phyloP scores from a whole-genome alignment of 2,113 vertebrate genomes.

The Colius striatus region DNA sequence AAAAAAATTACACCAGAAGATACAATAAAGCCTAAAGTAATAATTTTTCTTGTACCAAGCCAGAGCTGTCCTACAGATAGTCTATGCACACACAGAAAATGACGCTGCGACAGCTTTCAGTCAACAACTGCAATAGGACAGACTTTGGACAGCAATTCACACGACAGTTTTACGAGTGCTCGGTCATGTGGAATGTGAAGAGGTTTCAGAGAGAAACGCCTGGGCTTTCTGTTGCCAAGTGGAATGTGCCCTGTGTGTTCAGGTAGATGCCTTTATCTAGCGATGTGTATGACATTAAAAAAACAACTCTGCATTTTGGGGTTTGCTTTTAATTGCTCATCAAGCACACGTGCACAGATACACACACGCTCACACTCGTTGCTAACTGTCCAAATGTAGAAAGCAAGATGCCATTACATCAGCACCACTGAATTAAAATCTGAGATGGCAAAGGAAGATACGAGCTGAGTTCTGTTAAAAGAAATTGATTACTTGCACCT shows the following conservation, averaged over 20 bases:
- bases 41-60: background rate
- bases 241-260: background rate
- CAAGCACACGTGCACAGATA: background rate
- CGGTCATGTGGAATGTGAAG: constrained; percentile 25
- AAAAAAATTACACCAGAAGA: background rate
- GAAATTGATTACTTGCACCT: background rate
- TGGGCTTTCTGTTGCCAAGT: background rate
- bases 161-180: background rate
- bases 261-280: background rate
- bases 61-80: background rate
- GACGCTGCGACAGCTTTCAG: background rate
- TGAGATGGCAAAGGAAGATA: background rate
- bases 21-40: background rate
- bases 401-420: background rate
- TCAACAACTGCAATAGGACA: background rate
- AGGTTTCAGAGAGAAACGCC: background rate
- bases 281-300: background rate
- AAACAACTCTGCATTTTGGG: background rate
- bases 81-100: background rate
- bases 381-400: background rate
- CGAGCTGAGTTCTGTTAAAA: background rate
- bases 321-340: background rate
- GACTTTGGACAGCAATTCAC: background rate
- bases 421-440: background rate
- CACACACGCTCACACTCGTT: fast-evolving